phyloP scores from a whole-genome alignment of 2,113 vertebrate genomes.

The Carlito syrichta region DNA sequence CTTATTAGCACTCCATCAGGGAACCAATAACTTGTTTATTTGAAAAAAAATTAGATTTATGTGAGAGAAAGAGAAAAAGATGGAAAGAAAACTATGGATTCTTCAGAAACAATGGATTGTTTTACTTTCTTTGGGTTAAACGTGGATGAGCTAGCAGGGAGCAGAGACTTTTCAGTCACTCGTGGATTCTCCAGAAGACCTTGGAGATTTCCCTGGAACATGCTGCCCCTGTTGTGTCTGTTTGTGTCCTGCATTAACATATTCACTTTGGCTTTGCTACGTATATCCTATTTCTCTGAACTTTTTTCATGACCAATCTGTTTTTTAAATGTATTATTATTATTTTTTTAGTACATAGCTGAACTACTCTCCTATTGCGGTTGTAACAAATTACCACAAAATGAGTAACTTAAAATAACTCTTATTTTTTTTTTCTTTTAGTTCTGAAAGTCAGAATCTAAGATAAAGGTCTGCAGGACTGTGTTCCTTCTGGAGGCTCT shows the following conservation, averaged over 20 bases:
- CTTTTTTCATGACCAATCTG: neutral
- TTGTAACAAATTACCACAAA: neutral
- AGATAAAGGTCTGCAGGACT: neutral
- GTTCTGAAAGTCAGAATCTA: neutral
- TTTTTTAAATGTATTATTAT: neutral
- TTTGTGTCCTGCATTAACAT: neutral
- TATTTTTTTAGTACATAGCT: neutral
- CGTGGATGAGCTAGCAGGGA: neutral
- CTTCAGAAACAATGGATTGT: neutral
- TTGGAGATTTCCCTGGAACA: neutral
- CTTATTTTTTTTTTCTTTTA: neutral
- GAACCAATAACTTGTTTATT: neutral
- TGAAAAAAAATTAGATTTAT: neutral
- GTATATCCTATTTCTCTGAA: neutral
- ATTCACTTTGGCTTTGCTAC: neutral
- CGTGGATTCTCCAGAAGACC: neutral
- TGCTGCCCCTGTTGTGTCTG: neutral
- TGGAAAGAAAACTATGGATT: neutral
- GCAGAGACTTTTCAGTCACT: neutral
- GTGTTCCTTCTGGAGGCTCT: neutral
- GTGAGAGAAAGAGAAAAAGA: neutral
- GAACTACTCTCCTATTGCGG: neutral
- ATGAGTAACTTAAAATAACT: neutral
- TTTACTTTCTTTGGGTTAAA: neutral
- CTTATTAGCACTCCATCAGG: neutral